Percentiles rank a stretch among this genome's conserved stretches.
These are phyloP conservation scores for Aphelinus atriplicis DNA, from an alignment of 1,140 invertebrate genomes.

Conservation along the genomic window DNA sequence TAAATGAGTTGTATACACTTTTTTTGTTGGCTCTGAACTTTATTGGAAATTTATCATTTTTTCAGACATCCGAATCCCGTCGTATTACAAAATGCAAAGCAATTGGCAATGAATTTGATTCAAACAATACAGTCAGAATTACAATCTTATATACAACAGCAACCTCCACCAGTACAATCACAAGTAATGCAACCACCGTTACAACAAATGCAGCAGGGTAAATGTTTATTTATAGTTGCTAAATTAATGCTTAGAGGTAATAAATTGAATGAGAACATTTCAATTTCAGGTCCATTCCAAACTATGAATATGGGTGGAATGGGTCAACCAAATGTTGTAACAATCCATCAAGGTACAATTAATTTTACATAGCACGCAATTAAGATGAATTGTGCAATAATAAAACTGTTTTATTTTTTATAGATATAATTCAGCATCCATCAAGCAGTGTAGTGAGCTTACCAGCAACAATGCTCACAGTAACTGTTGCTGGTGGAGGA, in stretches of 20 bases:
- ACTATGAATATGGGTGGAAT: slow-evolving; percentile 65
- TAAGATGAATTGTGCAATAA: not conserved
- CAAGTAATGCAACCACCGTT: slow-evolving; percentile 59
- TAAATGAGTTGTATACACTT: slow-evolving; percentile 19
- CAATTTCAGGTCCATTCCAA: slow-evolving; percentile 61
- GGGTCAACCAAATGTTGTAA: slow-evolving; percentile 63
- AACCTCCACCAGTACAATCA: slow-evolving; percentile 62
- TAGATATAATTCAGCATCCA: slow-evolving; percentile 64
- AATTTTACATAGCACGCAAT: too few species aligned
- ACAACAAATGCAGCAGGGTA: slow-evolving; percentile 59
- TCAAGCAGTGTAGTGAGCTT: slow-evolving; percentile 62
- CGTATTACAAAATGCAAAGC: slow-evolving; percentile 77
- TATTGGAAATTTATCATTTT: slow-evolving; percentile 38
- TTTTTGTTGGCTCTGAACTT: not conserved
- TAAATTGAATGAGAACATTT: too few species aligned
- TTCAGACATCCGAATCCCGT: slow-evolving; percentile 74
- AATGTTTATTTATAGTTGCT: slow-evolving; percentile 21
- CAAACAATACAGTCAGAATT: slow-evolving; percentile 83
- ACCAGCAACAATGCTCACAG: slow-evolving; percentile 63
- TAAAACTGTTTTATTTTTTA: slow-evolving; percentile 20
- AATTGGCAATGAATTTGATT: slow-evolving; percentile 80
- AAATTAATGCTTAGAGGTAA: slow-evolving; percentile 22
- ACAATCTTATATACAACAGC: slow-evolving; percentile 71
- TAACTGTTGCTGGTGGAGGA: slow-evolving; percentile 60
- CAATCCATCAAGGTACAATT: slow-evolving; percentile 63